Evolutionary conservation across 37 sponge, comb jelly and placozoan species (phyloP).

Genomic region (Tethya wilhelma): DNA sequence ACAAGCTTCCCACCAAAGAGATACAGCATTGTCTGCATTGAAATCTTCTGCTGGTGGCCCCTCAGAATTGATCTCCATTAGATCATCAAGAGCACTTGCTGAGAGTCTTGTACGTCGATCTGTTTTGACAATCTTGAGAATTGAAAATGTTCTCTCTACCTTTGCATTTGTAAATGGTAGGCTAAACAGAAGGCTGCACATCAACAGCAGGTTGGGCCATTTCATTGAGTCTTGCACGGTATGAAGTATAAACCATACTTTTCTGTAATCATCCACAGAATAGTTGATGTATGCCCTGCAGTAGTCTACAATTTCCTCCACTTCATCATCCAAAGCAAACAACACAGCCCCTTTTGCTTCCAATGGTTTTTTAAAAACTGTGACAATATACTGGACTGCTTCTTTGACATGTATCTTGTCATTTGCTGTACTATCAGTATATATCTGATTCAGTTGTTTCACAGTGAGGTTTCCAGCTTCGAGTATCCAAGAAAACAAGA

Average conservation of each 20-base stretch:
- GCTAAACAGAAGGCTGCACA: slow-evolving; percentile 58
- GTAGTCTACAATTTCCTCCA: slow-evolving; percentile 52
- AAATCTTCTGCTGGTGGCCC: slow-evolving; percentile 50
- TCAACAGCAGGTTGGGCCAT: slow-evolving; percentile 52
- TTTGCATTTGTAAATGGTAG: slow-evolving; percentile 65
- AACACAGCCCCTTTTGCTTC: slow-evolving; percentile 34
- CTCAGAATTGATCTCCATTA: slow-evolving; percentile 65
- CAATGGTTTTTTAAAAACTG: slow-evolving; percentile 37
- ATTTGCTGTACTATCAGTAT: background rate
- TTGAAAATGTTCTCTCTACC: slow-evolving; percentile 56
- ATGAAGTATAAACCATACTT: slow-evolving; percentile 45
- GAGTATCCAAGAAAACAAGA: slow-evolving; percentile 50
- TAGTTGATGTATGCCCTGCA: slow-evolving; percentile 22
- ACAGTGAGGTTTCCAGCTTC: slow-evolving; percentile 44
- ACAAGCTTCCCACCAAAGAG: slow-evolving; percentile 58
- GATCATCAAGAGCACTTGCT: slow-evolving; percentile 47
- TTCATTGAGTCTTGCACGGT: slow-evolving; percentile 38
- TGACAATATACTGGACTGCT: slow-evolving; percentile 37
- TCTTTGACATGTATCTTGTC: slow-evolving; percentile 27
- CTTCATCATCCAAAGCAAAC: slow-evolving; percentile 14
- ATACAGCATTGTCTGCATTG: slow-evolving; percentile 31
- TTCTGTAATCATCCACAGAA: background rate
- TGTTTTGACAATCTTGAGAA: slow-evolving; percentile 50
- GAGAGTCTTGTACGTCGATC: slow-evolving; percentile 26
- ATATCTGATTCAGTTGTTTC: background rate